A percentile compares a stretch with the other conserved stretches of the same genome.
Evolutionary conservation across 2,888 invertebrate species (phyloP).

Genomic region (Rutpela maculata): DNA sequence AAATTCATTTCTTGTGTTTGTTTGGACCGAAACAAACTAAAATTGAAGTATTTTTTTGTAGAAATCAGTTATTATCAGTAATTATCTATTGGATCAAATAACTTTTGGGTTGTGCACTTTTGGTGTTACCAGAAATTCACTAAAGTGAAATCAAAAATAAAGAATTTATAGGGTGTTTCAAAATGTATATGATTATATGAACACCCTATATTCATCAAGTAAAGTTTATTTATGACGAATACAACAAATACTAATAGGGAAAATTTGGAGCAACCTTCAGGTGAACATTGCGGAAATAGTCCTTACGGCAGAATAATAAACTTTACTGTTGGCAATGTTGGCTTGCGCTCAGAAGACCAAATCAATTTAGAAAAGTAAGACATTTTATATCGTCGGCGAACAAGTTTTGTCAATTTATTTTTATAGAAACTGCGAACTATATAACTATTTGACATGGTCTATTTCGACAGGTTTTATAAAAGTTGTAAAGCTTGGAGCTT

Average conservation of each 20-base stretch:
- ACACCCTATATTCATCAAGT: too few species aligned
- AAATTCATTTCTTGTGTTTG: too few species aligned
- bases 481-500: conserved; percentile 35
- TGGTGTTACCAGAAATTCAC: too few species aligned
- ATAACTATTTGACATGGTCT: conserved; percentile 36
- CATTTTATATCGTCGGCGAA: conserved; percentile 48
- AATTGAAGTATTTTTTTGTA: too few species aligned
- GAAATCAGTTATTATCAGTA: too few species aligned
- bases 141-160: neutral
- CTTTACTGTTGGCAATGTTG: conserved; percentile 38
- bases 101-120: too few species aligned
- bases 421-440: conserved; percentile 43
- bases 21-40: too few species aligned
- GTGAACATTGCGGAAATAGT: neutral
- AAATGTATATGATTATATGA: too few species aligned
- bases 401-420: conserved; percentile 48
- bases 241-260: too few species aligned
- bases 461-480: conserved; percentile 41
- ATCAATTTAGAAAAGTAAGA: conserved; percentile 53
- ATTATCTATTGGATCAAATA: too few species aligned
- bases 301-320: conserved; percentile 36
- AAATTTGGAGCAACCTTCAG: neutral
- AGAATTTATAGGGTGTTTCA: too few species aligned
- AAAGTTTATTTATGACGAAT: too few species aligned
- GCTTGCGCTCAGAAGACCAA: conserved; percentile 43